phyloP scores from a whole-genome alignment of 2,113 vertebrate species.

The Siniperca knerii region DNA sequence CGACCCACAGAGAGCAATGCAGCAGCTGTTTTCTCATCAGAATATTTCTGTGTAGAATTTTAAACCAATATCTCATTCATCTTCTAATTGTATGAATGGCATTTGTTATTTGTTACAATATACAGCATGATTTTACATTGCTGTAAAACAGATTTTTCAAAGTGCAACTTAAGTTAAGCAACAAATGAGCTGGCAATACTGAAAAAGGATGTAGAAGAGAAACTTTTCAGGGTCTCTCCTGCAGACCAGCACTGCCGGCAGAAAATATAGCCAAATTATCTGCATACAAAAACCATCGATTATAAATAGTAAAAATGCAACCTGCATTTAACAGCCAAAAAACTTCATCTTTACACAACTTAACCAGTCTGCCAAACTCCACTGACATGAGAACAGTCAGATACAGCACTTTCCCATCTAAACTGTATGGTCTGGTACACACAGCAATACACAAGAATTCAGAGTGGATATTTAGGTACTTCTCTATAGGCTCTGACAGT shows the following conservation, averaged over 20 bases:
- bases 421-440: background rate
- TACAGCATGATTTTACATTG: background rate
- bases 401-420: constrained; percentile 2
- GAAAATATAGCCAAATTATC: background rate
- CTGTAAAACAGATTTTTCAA: too few species aligned
- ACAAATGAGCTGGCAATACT: background rate
- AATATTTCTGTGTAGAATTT: background rate
- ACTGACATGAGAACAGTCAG: background rate
- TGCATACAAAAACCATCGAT: background rate
- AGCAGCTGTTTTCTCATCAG: background rate
- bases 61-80: background rate
- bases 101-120: background rate
- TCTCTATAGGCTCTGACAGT: background rate
- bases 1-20: background rate
- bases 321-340: background rate
- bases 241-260: background rate
- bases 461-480: background rate
- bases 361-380: background rate
- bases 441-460: background rate
- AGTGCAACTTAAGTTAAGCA: background rate
- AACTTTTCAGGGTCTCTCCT: background rate
- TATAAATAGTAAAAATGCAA: background rate
- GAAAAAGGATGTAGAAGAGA: background rate
- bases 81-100: background rate
- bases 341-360: too few species aligned